phyloP scores from a whole-genome alignment of 2,888 invertebrate species.

The Halictus ligatus region DNA sequence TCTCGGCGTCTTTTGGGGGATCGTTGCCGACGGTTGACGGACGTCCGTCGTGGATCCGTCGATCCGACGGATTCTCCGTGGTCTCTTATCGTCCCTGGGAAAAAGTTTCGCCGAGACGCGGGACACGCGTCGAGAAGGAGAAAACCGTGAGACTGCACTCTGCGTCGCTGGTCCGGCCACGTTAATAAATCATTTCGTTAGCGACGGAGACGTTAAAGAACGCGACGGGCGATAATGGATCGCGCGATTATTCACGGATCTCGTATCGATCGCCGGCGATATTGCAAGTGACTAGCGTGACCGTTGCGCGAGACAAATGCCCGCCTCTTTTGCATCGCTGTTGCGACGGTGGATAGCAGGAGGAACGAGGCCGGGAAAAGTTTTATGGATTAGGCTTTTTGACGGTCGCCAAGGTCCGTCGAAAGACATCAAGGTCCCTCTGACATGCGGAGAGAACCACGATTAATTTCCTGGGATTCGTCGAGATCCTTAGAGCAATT shows the following conservation, averaged over 20 bases:
- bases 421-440: background rate
- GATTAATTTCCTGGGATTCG: background rate
- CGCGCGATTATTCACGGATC: conserved; percentile 67
- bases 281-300: conserved; percentile 70
- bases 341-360: background rate
- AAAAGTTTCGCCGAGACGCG: background rate
- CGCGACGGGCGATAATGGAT: conserved; percentile 63
- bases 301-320: conserved; percentile 54
- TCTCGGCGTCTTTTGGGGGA: conserved; percentile 38
- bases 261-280: conserved; percentile 60
- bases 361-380: background rate
- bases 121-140: conserved; percentile 10
- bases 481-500: background rate
- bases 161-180: background rate
- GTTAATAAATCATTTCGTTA: conserved; percentile 58
- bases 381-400: background rate
- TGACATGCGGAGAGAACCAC: too few relatives aligned
- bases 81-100: background rate
- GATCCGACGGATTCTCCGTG: background rate
- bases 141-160: conserved; percentile 20
- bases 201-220: conserved; percentile 54
- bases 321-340: conserved; percentile 57
- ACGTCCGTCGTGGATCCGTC: background rate
- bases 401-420: background rate
- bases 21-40: conserved; percentile 6